A percentile compares a stretch with the other conserved stretches of the same genome.
phyloP scores from a whole-genome alignment of 1,140 invertebrate genomes.

The Dryas iulia region DNA sequence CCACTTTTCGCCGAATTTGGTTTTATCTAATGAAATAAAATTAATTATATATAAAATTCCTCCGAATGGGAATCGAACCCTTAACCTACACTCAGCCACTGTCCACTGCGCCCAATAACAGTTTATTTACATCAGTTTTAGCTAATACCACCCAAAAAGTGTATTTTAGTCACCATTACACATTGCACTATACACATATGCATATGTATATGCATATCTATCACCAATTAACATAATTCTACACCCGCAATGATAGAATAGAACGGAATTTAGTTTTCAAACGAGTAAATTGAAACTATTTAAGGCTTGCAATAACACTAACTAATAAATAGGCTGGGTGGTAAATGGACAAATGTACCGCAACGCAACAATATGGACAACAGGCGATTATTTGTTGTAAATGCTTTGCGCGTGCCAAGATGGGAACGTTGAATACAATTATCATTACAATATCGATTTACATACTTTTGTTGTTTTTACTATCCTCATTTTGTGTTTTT shows the following conservation, averaged over 20 bases:
- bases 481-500: too few species aligned
- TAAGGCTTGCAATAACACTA: background rate
- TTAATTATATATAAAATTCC: too few species aligned
- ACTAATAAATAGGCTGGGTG: background rate
- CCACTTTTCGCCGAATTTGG: too few species aligned
- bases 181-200: background rate
- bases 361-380: constrained; percentile 13
- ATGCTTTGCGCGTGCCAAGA: constrained; percentile 9
- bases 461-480: background rate
- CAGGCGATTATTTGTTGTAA: constrained; percentile 4
- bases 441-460: constrained; percentile 13
- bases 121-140: background rate
- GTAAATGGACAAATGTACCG: background rate
- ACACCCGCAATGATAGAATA: background rate
- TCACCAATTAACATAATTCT: background rate
- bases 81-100: too few species aligned
- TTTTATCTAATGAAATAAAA: too few species aligned
- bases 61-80: too few species aligned
- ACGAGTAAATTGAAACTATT: background rate
- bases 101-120: background rate
- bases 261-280: background rate
- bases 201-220: background rate
- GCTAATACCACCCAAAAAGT: background rate
- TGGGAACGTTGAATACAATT: constrained; percentile 4
- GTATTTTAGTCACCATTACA: too few species aligned